Evolutionary conservation across 2,797 vertebrate genomes (phyloP).

Genomic region (Labeo calbasu): DNA sequence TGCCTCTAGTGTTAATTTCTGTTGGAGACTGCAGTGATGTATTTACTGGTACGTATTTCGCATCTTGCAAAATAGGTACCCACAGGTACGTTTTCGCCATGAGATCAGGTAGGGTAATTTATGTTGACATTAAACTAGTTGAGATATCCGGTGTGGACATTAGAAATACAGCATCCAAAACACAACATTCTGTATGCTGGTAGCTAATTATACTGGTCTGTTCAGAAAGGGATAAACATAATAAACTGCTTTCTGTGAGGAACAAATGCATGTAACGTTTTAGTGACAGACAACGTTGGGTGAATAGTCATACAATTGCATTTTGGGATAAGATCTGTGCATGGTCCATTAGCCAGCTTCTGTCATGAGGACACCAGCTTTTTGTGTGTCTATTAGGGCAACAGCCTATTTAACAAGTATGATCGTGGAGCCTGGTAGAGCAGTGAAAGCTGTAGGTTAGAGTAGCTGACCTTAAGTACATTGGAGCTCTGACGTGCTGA

Average conservation of each 20-base stretch:
- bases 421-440: not conserved
- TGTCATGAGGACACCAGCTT: conserved; percentile 5
- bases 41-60: no score
- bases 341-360: not conserved
- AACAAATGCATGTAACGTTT: not conserved
- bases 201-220: not conserved
- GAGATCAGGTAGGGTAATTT: not conserved
- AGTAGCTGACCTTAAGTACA: conserved; percentile 43
- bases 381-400: not conserved
- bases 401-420: conserved; percentile 23
- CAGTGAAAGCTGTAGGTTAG: conserved; percentile 38
- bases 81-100: no score
- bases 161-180: not conserved
- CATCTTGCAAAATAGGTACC: no score
- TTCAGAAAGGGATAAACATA: not conserved
- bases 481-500: conserved; percentile 41
- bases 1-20: no score
- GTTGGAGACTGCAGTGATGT: no score
- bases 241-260: not conserved
- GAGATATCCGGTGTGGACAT: not conserved
- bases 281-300: not conserved
- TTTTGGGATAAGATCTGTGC: not conserved
- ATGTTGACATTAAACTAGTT: conserved; percentile 7
- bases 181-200: not conserved
- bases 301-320: not conserved